A percentile compares a stretch with the other conserved stretches of the same genome.
Evolutionary conservation across 1,140 invertebrate genomes (phyloP).

Genomic region (Drosophila bocki): DNA sequence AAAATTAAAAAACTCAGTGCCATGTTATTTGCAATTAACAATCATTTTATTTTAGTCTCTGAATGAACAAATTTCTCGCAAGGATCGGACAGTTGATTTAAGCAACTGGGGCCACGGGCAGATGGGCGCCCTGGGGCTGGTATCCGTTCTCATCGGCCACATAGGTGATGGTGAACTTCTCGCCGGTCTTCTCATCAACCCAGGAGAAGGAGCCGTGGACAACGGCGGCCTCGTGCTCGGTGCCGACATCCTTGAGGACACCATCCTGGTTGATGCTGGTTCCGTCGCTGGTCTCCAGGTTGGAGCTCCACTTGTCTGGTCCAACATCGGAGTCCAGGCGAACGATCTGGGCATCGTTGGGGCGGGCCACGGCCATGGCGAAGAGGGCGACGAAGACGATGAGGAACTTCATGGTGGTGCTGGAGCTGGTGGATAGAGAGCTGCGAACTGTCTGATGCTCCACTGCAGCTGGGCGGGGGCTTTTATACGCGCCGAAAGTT

Average conservation of each 20-base stretch:
- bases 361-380: conserved; percentile 53
- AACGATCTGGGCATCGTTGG: conserved; percentile 8
- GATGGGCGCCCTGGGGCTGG: conserved; percentile 88
- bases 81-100: conserved; percentile 39
- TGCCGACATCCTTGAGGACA: conserved; percentile 9
- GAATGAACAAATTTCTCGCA: conserved; percentile 10
- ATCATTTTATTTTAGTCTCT: conserved; percentile 14
- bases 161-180: conserved; percentile 54
- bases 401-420: conserved; percentile 70
- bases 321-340: conserved; percentile 16
- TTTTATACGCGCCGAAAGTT: conserved; percentile 44
- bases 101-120: conserved; percentile 86
- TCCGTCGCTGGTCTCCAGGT: conserved; percentile 87
- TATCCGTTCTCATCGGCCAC: conserved; percentile 87
- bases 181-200: conserved; percentile 57
- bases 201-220: conserved; percentile 54
- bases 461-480: conserved; percentile 41
- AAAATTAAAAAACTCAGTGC: background rate
- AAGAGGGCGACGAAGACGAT: conserved; percentile 64
- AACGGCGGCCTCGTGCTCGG: conserved; percentile 54
- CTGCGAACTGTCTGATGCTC: conserved; percentile 51
- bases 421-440: conserved; percentile 30
- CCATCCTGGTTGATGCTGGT: conserved; percentile 85
- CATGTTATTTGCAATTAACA: conserved; percentile 9
- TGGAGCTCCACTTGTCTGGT: conserved; percentile 13